phyloP scores from a whole-genome alignment of 2,888 invertebrate genomes.

The Bembecia ichneumoniformis region DNA sequence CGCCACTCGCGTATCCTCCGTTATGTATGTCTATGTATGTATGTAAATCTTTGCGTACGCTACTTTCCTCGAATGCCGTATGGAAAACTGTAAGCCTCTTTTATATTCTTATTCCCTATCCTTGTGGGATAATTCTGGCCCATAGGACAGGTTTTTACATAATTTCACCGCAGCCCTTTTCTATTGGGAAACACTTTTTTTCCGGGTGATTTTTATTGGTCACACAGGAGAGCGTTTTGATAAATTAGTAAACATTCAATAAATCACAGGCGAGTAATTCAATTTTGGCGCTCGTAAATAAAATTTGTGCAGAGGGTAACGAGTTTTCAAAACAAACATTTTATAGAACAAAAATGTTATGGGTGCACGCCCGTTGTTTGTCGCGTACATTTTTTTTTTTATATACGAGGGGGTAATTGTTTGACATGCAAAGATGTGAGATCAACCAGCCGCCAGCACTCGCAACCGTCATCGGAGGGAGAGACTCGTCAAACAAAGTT shows the following conservation, averaged over 20 bases:
- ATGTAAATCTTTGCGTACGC: constrained; percentile 60
- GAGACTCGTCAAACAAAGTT: background rate
- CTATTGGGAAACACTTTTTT: constrained; percentile 41
- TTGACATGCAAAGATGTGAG: constrained; percentile 37
- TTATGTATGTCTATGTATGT: constrained; percentile 34
- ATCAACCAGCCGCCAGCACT: constrained; percentile 30
- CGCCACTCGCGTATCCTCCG: constrained; percentile 44
- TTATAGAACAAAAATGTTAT: constrained; percentile 50
- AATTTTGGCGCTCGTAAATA: constrained; percentile 55
- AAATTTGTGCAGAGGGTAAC: constrained; percentile 52
- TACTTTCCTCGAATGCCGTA: constrained; percentile 58
- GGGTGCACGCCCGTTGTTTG: constrained; percentile 47
- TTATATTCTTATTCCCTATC: constrained; percentile 68
- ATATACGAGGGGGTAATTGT: constrained; percentile 48
- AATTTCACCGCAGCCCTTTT: constrained; percentile 58
- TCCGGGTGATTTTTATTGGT: constrained; percentile 33
- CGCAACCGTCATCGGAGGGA: background rate
- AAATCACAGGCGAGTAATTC: constrained; percentile 50
- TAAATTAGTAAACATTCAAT: constrained; percentile 59
- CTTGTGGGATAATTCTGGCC: constrained; percentile 66
- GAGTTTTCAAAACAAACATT: constrained; percentile 63
- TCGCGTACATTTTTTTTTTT: constrained; percentile 36
- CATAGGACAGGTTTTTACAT: constrained; percentile 69
- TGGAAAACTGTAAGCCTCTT: constrained; percentile 66
- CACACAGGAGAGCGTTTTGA: constrained; percentile 31